These are phyloP conservation scores for Sylvietta virens DNA, from an alignment of 2,113 vertebrate genomes.

Conservation along the genomic window DNA sequence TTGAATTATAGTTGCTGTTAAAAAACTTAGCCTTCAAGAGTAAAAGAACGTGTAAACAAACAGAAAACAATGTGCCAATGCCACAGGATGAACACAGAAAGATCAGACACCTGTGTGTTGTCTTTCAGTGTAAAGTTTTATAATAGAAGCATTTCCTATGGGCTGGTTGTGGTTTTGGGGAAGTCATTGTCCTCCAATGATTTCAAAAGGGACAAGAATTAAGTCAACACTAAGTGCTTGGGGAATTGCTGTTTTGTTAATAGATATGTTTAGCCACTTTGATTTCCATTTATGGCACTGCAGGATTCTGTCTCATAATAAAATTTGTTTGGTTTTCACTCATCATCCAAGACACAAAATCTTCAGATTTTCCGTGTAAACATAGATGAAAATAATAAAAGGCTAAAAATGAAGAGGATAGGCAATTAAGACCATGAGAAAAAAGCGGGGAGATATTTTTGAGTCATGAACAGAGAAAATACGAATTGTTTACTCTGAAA, in stretches of 20 bases:
- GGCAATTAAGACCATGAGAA: not conserved
- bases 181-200: not conserved
- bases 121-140: not conserved
- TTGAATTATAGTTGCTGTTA: not conserved
- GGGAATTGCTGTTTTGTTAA: not conserved
- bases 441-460: not conserved
- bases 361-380: constrained; percentile 37
- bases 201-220: not conserved
- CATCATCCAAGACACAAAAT: not conserved
- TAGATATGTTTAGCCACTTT: not conserved
- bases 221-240: not conserved
- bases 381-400: not conserved
- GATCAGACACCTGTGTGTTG: not conserved
- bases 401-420: not conserved
- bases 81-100: not conserved
- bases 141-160: not conserved
- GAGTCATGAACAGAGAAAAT: not conserved
- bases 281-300: not conserved
- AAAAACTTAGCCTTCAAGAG: not conserved
- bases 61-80: not conserved
- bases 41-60: not conserved
- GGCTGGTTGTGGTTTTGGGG: not conserved
- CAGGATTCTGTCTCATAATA: not conserved
- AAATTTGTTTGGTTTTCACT: not conserved
- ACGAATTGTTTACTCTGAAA: not conserved